Evolutionary conservation across 2,888 invertebrate genomes (phyloP), one percentile per base, ranked within the genome.

Genomic region (Labia minor): DNA sequence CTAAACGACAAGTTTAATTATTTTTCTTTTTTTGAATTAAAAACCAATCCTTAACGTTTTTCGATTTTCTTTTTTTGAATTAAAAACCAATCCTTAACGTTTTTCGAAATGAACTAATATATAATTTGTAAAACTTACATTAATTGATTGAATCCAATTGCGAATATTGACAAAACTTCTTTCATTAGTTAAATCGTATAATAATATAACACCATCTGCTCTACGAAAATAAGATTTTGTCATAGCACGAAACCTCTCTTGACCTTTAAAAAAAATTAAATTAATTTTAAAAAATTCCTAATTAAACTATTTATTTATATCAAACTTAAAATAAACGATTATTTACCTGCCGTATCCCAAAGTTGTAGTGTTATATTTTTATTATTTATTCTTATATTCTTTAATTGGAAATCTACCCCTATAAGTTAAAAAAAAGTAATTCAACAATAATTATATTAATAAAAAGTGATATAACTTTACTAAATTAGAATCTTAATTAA

Each of bases 141-240:
- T 81, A 61, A 85, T 81, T 21, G 80, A 79, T 66, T 81, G 79
- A 66, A 84, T 77, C 85, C 85, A 85, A 64, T 83, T 81, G 14
- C 84, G 76, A 21, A 85, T 80, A 70, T 80, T 82, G 21, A 83
- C 72, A 74, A 83, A 85, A 1, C 83, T 81, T 62, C 80, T 74
- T 72, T 85, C 84, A 71, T 80, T 81, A 16, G 83, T 81, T 68
- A 82, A 81, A 72, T 85, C 85, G 72, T 84, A 85, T 67, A 84
- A 74, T 37, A 85, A 74, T 69, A 85, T 76, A 1, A 85, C 83
- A 1, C 84, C 85, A 73, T 85, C 85, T 1, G 84, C 84, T 66
- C 83, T 76, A 1, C 85, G 78, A 74, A 85, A 85, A 74, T 85
- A 85, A 0, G 83, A 82, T 72, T 82, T 83, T 33, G 84, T 83